Evolutionary conservation across 1,140 invertebrate species (phyloP).

Genomic region (Camponotus vicinus): DNA sequence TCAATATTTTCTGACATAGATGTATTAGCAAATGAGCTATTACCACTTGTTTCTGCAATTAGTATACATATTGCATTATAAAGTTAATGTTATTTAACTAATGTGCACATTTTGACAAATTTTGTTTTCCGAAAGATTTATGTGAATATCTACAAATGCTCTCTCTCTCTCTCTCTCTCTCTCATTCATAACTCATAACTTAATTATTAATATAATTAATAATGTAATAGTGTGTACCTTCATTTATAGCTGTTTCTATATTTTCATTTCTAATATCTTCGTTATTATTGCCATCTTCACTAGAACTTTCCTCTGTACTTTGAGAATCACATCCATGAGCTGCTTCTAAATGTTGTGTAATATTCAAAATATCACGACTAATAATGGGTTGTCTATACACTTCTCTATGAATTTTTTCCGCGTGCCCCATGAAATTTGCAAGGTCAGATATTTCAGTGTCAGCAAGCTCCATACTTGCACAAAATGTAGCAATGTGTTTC

Average conservation of each 20-base stretch:
- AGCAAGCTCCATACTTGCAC: constrained; percentile 23
- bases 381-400: constrained; percentile 23
- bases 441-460: constrained; percentile 36
- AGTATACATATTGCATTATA: too few relatives aligned
- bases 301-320: neutral
- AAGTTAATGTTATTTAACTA: too few relatives aligned
- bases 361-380: constrained; percentile 30
- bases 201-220: neutral
- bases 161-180: neutral
- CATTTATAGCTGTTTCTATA: neutral
- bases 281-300: neutral
- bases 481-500: constrained; percentile 34
- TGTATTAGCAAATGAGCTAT: too few relatives aligned
- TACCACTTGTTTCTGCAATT: too few relatives aligned
- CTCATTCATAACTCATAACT: neutral
- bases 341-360: constrained; percentile 28
- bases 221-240: neutral
- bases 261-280: neutral
- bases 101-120: too few relatives aligned
- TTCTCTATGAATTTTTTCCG: constrained; percentile 29
- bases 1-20: too few relatives aligned
- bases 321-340: constrained; percentile 25
- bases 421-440: constrained; percentile 45
- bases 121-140: neutral
- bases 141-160: neutral